Evolutionary conservation across 92 coral and sea anemone species (phyloP).

Genomic region (Ricordea florida): DNA sequence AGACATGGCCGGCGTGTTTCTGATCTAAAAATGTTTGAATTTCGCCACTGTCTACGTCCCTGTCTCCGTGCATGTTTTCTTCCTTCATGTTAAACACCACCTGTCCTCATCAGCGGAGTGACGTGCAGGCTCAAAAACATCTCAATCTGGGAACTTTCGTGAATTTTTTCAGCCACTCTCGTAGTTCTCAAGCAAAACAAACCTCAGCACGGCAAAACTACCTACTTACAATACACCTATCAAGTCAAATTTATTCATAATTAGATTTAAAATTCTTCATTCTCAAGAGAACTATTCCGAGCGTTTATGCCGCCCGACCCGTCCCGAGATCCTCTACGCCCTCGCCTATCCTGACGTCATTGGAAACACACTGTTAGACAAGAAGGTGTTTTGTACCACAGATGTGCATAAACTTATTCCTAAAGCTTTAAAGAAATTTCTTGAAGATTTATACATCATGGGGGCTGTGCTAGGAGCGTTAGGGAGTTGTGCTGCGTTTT

Average conservation of each 20-base stretch:
- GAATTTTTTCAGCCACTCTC: background rate
- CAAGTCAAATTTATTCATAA: too few relatives aligned
- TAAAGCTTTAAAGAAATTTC: background rate
- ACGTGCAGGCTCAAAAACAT: slow-evolving; percentile 52
- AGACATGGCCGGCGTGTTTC: slow-evolving; percentile 70
- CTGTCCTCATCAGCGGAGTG: slow-evolving; percentile 51
- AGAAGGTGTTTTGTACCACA: too few relatives aligned
- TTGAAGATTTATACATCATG: slow-evolving; percentile 26
- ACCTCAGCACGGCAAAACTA: too few relatives aligned
- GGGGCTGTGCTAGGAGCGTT: slow-evolving; percentile 87
- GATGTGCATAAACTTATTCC: too few relatives aligned
- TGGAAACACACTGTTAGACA: too few relatives aligned
- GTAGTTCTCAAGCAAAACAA: too few relatives aligned
- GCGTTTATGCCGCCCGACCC: too few relatives aligned
- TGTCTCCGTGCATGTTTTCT: slow-evolving; percentile 52
- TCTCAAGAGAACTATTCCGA: too few relatives aligned
- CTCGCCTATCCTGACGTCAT: too few relatives aligned
- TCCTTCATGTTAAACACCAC: slow-evolving; percentile 15
- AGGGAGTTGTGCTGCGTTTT: slow-evolving; percentile 90
- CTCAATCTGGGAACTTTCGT: background rate
- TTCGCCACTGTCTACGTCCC: slow-evolving; percentile 38
- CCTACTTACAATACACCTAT: too few relatives aligned
- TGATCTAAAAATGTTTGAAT: slow-evolving; percentile 71
- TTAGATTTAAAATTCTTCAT: too few relatives aligned
- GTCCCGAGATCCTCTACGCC: too few relatives aligned